Percentiles rank a stretch among this genome's conserved stretches.
These are phyloP conservation scores for Diarsia mendica DNA, from an alignment of 2,888 invertebrate species.

Conservation along the genomic window DNA sequence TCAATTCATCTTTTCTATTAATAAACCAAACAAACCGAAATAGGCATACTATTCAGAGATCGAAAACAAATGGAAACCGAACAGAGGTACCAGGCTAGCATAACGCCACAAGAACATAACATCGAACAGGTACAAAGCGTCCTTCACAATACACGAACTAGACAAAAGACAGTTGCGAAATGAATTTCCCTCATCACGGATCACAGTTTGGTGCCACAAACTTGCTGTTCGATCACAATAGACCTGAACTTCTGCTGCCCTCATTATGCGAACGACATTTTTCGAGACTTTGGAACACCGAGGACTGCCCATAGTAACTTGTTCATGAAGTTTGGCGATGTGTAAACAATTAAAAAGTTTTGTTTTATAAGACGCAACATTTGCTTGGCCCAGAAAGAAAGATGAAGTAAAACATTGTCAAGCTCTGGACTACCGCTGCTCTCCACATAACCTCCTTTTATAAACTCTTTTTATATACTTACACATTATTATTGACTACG, in stretches of 20 bases:
- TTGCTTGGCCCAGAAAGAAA: not conserved
- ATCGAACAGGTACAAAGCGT: conserved; percentile 53
- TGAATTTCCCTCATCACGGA: conserved; percentile 49
- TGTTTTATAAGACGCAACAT: conserved; percentile 16
- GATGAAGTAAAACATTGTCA: not conserved
- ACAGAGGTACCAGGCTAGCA: conserved; percentile 42
- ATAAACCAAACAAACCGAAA: not conserved
- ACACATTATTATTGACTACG: no score
- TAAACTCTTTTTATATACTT: no score
- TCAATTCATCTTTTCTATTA: not conserved
- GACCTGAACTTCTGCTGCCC: conserved; percentile 56
- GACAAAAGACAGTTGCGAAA: conserved; percentile 60
- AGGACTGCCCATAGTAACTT: conserved; percentile 48
- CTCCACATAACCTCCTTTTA: no score
- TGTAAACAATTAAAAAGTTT: conserved; percentile 56
- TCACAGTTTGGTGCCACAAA: conserved; percentile 55
- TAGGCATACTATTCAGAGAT: not conserved
- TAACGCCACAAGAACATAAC: conserved; percentile 19
- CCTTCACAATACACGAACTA: conserved; percentile 54
- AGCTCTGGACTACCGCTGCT: no score
- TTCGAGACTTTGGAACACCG: conserved; percentile 44
- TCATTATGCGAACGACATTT: conserved; percentile 56
- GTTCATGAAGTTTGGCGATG: conserved; percentile 33
- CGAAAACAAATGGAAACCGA: conserved; percentile 26
- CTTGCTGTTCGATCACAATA: conserved; percentile 54